These are phyloP conservation scores for Passer domesticus DNA, from an alignment of 2,113 vertebrate species.

Conservation along the genomic window DNA sequence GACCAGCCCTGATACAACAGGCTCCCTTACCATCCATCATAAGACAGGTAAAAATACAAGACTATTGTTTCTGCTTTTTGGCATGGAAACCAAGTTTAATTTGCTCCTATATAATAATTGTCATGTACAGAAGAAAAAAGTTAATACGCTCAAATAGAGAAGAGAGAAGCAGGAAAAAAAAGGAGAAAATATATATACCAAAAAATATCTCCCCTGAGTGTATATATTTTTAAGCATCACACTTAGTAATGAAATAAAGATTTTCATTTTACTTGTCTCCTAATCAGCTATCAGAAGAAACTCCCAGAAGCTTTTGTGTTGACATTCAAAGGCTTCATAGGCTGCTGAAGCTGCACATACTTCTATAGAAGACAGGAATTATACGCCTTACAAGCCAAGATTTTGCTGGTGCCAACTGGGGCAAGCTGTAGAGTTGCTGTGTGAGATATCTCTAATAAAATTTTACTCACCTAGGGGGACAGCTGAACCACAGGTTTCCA, in stretches of 20 bases:
- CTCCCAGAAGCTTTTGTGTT: slow-evolving; percentile 35
- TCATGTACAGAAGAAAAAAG: neutral
- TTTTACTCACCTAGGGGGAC: slow-evolving; percentile 64
- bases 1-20: neutral
- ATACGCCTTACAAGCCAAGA: slow-evolving; percentile 52
- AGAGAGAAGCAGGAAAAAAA: neutral
- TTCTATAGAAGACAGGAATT: slow-evolving; percentile 53
- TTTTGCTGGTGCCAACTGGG: slow-evolving; percentile 53
- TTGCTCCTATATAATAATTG: neutral
- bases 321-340: slow-evolving; percentile 47
- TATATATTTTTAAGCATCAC: slow-evolving; percentile 47
- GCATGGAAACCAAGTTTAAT: neutral
- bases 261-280: slow-evolving; percentile 57
- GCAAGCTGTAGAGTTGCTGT: slow-evolving; percentile 54
- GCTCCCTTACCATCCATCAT: neutral
- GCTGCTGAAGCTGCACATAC: slow-evolving; percentile 2
- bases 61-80: neutral
- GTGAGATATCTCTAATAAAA: slow-evolving; percentile 68
- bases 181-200: neutral
- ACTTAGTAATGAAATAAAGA: slow-evolving; percentile 52
- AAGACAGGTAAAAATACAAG: neutral
- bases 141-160: neutral
- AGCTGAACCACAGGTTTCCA: slow-evolving; percentile 62
- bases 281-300: slow-evolving; percentile 62
- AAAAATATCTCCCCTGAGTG: slow-evolving; percentile 21